Conservation (phyloP, 2,113 vertebrate genomes). For the Neotragus moschatus region DNA sequence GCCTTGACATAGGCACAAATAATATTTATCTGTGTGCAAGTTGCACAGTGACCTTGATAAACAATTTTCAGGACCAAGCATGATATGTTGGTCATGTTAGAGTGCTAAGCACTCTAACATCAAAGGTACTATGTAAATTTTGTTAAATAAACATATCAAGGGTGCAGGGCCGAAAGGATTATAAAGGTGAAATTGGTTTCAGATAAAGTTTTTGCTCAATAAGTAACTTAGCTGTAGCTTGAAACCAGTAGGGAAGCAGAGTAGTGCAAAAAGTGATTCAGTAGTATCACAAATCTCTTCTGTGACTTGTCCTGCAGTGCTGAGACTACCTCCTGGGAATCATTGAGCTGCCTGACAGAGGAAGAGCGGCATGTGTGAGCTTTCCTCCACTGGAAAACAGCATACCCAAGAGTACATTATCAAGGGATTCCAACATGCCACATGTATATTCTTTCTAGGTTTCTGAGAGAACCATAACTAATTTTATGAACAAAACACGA, state of each 20-base stretch:
- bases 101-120: not conserved
- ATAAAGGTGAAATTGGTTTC: not conserved
- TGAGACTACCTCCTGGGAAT: not conserved
- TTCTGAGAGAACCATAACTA: not conserved
- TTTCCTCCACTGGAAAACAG: not conserved
- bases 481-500: not conserved
- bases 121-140: not conserved
- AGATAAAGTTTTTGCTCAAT: no score
- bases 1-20: not conserved
- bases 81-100: not conserved
- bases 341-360: not conserved
- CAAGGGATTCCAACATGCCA: not conserved
- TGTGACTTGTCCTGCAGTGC: not conserved
- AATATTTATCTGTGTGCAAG: not conserved
- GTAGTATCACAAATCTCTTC: not conserved
- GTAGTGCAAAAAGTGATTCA: not conserved
- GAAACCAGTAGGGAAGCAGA: not conserved
- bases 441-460: not conserved
- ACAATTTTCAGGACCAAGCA: not conserved
- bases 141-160: no score
- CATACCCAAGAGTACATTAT: not conserved
- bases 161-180: not conserved
- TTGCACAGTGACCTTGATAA: not conserved
- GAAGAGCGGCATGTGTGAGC: not conserved
- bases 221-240: not conserved